These are phyloP conservation scores for Gymnopithys bicolor DNA, from an alignment of 2,797 vertebrate genomes.

Conservation along the genomic window DNA sequence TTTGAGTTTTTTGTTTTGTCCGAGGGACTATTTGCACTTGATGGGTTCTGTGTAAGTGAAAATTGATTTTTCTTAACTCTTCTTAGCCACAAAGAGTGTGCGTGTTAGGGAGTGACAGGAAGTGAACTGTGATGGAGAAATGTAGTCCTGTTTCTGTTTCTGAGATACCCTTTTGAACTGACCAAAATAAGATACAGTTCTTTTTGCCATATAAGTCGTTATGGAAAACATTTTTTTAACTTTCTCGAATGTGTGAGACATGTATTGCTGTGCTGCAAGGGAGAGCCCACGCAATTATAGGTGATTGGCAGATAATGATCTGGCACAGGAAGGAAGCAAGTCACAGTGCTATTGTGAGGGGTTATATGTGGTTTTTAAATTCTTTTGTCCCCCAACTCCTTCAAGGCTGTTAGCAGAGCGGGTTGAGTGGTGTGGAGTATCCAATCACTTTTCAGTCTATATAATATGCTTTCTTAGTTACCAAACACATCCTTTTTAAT, in stretches of 20 bases:
- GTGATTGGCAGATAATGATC: slow-evolving; percentile 51
- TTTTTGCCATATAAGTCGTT: background rate
- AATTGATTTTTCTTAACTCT: background rate
- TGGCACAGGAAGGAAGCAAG: slow-evolving; percentile 62
- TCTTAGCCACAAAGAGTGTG: background rate
- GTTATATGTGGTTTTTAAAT: slow-evolving; percentile 40
- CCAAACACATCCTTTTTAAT: slow-evolving; percentile 18
- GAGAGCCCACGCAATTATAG: slow-evolving; percentile 26
- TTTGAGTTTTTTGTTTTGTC: background rate
- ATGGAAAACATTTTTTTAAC: background rate
- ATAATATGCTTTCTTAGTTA: background rate
- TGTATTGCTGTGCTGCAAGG: background rate
- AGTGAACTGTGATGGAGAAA: background rate
- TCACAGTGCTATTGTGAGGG: slow-evolving; percentile 27
- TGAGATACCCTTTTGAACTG: background rate
- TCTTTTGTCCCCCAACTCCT: slow-evolving; percentile 30
- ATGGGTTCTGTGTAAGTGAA: background rate
- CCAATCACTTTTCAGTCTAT: background rate
- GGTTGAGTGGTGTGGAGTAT: background rate
- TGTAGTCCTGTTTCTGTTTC: background rate
- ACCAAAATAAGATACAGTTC: background rate
- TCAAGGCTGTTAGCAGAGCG: background rate
- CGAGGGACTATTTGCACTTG: background rate
- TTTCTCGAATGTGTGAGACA: background rate
- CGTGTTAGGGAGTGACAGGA: background rate